Evolutionary conservation across 2,797 vertebrate genomes (phyloP), one percentile per base, ranked within the genome.

Genomic region (Phrynocephalus forsythii): DNA sequence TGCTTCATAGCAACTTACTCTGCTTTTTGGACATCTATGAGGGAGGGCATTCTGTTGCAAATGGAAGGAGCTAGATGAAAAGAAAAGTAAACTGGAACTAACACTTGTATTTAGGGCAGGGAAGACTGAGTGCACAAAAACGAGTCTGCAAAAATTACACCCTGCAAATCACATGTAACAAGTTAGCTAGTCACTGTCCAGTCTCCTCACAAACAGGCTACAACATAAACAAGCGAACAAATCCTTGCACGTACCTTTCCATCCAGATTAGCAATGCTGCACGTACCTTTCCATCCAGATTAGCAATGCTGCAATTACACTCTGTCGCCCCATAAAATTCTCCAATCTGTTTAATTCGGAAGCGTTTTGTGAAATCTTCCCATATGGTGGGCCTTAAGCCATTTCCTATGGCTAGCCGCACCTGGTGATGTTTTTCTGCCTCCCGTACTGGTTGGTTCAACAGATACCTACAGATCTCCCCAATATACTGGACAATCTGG

Each of bases 251-350:
- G 24, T 63, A 98, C 98, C 97, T 98, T 98, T 82, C 98, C 98
- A 0, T 98, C 98, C 91, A 98, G 92, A 94, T 99, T 99, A 91
- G 98, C 97, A 1, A 98, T 96, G 95, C 98, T 98, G 28, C 22
- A 1, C 92, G 24, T 63, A 98, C 98, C 97, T 98, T 98, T 82
- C 98, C 98, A 0, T 98, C 98, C 91, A 98, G 92, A 94, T 99
- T 99, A 91, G 98, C 97, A 1, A 98, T 96, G 95, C 98, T 98
- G 91, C 98, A 99, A 96, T 99, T 99, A 91, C 98, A 99, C 90
- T 98, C 98, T 0, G 98, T 99, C 86, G 98, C 98, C 0, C 98
- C 98, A 1, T 98, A 98, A 95, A 98, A 99, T 94, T 99, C 98
- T 0, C 98, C 98, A 0, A 99, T 95, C 90, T 95, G 96, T 22